Percentiles rank a stretch among this genome's conserved stretches.
Evolutionary conservation across 2,113 vertebrate genomes (phyloP).

Genomic region (Mungos mungo): DNA sequence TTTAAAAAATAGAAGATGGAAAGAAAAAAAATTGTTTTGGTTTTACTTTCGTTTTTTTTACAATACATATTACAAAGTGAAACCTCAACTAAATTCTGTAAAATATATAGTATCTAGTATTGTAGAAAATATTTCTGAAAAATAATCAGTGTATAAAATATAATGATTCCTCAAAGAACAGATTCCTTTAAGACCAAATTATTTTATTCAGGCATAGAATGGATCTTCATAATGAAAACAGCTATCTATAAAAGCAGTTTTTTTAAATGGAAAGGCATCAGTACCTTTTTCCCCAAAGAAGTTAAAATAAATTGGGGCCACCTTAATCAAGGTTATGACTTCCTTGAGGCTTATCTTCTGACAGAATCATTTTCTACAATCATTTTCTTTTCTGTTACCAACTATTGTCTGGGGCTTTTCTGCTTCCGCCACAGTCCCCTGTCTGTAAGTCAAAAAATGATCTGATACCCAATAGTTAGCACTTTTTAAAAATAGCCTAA

Average conservation of each 20-base stretch:
- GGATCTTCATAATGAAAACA: background rate
- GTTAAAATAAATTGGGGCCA: background rate
- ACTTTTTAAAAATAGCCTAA: background rate
- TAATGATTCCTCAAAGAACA: background rate
- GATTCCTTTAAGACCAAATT: background rate
- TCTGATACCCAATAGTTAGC: background rate
- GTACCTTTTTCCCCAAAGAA: background rate
- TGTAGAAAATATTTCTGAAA: background rate
- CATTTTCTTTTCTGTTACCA: background rate
- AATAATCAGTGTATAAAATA: background rate
- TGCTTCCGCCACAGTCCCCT: background rate
- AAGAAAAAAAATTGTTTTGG: background rate
- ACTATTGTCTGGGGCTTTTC: background rate
- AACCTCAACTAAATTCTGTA: background rate
- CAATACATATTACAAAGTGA: background rate
- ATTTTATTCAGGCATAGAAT: background rate
- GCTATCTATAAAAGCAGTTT: background rate
- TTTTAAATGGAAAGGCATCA: background rate
- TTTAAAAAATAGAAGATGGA: background rate
- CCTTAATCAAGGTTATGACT: conserved; percentile 34
- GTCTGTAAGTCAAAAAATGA: background rate
- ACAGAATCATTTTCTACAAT: conserved; percentile 36
- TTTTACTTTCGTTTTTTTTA: background rate
- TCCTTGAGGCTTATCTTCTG: conserved; percentile 7
- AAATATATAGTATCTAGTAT: background rate